phyloP scores from a whole-genome alignment of 2,888 invertebrate species.

The Leptinotarsa peninsularis region DNA sequence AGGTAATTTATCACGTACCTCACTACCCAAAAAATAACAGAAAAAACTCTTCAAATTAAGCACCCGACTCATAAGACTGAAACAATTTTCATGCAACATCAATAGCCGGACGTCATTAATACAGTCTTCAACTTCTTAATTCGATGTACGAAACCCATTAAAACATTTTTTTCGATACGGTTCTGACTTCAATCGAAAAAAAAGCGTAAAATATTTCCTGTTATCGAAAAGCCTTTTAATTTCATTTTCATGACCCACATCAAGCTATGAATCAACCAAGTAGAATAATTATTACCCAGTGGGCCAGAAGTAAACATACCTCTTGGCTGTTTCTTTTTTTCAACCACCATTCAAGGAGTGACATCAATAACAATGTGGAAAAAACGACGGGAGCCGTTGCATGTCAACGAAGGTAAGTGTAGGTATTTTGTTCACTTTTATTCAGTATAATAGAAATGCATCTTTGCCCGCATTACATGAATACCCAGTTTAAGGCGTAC shows the following conservation, averaged over 20 bases:
- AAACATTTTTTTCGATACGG: background rate
- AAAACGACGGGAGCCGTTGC: constrained; percentile 1
- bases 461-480: background rate
- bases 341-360: background rate
- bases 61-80: too few species aligned
- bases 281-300: constrained; percentile 7
- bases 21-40: too few species aligned
- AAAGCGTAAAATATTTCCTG: background rate
- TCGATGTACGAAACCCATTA: background rate
- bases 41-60: too few species aligned
- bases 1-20: too few species aligned
- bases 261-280: background rate
- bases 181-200: background rate
- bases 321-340: background rate
- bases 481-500: background rate
- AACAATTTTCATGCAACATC: too few species aligned
- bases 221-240: background rate
- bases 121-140: background rate
- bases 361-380: constrained; percentile 10
- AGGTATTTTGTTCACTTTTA: constrained; percentile 1
- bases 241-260: constrained; percentile 20
- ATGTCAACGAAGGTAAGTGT: constrained; percentile 11
- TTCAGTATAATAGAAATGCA: background rate
- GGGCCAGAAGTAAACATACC: constrained; percentile 10
- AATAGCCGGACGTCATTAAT: too few species aligned